Evolutionary conservation across 2,113 vertebrate species (phyloP).

Genomic region (Corythoichthys intestinalis): DNA sequence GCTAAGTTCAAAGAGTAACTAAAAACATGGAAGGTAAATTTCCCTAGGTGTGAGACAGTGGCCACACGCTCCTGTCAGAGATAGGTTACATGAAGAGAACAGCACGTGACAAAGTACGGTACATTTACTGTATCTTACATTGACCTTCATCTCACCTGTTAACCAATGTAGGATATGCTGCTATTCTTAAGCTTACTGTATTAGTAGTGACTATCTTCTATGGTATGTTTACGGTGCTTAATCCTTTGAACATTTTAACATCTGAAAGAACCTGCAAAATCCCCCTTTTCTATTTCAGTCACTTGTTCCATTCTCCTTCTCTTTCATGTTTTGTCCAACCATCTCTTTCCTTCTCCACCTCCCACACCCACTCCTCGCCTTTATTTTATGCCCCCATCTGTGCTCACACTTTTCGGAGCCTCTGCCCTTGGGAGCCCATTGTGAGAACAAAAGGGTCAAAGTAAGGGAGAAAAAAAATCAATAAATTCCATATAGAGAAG

Average conservation of each 20-base stretch:
- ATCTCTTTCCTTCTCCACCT: conserved; percentile 1
- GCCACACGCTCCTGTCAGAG: too few relatives aligned
- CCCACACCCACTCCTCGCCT: not conserved
- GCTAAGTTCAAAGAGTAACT: too few relatives aligned
- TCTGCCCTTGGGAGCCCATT: conserved; percentile 2
- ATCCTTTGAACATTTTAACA: not conserved
- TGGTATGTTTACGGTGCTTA: not conserved
- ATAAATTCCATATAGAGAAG: conserved; percentile 25
- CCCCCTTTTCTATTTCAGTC: not conserved
- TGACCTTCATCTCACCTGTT: not conserved
- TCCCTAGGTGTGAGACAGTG: too few relatives aligned
- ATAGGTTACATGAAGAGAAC: too few relatives aligned
- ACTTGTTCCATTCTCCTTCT: conserved; percentile 1
- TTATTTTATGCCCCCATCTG: conserved; percentile 25
- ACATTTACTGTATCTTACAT: not conserved
- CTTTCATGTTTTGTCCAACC: conserved; percentile 5
- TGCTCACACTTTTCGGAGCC: conserved; percentile 23
- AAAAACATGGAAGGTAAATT: too few relatives aligned
- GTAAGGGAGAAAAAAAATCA: conserved; percentile 30
- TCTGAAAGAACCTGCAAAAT: not conserved
- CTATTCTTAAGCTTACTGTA: not conserved
- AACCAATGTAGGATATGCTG: not conserved
- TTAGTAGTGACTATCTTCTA: conserved; percentile 2
- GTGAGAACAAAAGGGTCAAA: conserved; percentile 26
- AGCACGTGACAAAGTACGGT: too few relatives aligned